Conservation (phyloP, 2,797 vertebrate genomes). For the Rhinoraja longicauda region DNA sequence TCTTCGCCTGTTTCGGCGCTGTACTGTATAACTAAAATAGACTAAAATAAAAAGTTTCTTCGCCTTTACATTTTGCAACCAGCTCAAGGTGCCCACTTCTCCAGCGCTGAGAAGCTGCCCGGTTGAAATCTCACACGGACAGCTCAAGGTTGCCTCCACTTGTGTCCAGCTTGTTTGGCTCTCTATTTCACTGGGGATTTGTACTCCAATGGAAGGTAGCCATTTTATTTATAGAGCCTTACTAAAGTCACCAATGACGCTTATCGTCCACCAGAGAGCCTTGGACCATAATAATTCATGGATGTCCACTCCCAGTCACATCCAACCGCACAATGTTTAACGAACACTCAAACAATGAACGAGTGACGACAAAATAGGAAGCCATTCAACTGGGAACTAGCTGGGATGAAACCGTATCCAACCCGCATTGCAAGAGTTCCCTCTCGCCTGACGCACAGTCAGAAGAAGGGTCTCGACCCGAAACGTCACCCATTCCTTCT, state of each 20-base stretch:
- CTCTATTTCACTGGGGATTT: not conserved
- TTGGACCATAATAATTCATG: not conserved
- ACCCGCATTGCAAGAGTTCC: not conserved
- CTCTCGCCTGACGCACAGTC: no score
- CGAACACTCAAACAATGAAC: not conserved
- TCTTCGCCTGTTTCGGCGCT: no score
- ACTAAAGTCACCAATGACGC: not conserved
- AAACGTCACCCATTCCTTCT: no score
- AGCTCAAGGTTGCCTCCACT: not conserved
- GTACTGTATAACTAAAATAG: no score
- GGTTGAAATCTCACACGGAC: not conserved
- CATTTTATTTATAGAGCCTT: not conserved
- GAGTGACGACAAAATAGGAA: not conserved
- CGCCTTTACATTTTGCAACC: not conserved
- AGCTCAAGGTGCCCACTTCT: not conserved
- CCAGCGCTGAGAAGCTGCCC: not conserved
- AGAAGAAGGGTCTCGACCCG: no score
- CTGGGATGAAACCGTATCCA: not conserved
- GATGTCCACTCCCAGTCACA: not conserved
- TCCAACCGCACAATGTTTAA: slow-evolving; percentile 9
- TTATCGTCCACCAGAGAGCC: not conserved
- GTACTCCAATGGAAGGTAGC: no score
- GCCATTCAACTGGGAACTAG: not conserved
- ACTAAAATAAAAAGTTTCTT: no score
- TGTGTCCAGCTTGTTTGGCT: not conserved